Evolutionary conservation across 2,888 invertebrate species (phyloP).

Genomic region (Himalopsyche japonica): DNA sequence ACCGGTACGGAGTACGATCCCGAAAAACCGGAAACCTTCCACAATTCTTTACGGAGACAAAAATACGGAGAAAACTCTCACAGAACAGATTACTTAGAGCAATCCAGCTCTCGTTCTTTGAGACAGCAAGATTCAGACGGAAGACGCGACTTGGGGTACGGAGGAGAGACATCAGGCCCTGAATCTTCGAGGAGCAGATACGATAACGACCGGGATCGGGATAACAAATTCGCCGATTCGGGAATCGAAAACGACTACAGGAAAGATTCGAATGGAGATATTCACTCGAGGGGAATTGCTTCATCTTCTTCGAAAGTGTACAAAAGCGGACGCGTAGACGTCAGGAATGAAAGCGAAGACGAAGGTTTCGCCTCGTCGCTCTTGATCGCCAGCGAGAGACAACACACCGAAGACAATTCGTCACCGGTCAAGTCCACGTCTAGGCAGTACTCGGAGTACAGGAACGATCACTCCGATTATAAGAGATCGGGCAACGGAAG

Average conservation of each 20-base stretch:
- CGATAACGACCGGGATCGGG: slow-evolving; percentile 57
- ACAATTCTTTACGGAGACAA: slow-evolving; percentile 65
- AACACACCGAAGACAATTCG: slow-evolving; percentile 69
- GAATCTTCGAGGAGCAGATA: slow-evolving; percentile 53
- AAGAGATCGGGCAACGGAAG: slow-evolving; percentile 51
- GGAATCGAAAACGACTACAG: slow-evolving; percentile 82
- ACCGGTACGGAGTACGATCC: slow-evolving; percentile 54
- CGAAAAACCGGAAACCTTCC: slow-evolving; percentile 56
- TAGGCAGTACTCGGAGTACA: slow-evolving; percentile 44
- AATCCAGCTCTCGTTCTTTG: slow-evolving; percentile 46
- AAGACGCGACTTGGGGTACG: slow-evolving; percentile 59
- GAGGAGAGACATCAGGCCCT: slow-evolving; percentile 52
- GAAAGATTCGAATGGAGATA: slow-evolving; percentile 68
- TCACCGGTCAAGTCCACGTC: slow-evolving; percentile 44
- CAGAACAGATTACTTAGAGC: slow-evolving; percentile 33
- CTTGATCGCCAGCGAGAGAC: slow-evolving; percentile 73
- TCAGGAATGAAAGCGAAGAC: slow-evolving; percentile 67
- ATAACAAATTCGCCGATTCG: slow-evolving; percentile 72
- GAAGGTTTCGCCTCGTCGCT: slow-evolving; percentile 71
- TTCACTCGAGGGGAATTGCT: slow-evolving; percentile 48
- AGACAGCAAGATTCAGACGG: slow-evolving; percentile 50
- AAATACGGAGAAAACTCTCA: slow-evolving; percentile 54
- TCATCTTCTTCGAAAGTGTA: slow-evolving; percentile 29
- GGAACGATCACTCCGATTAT: slow-evolving; percentile 55
- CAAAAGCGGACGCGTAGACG: slow-evolving; percentile 42